Evolutionary conservation across 2,888 invertebrate species (phyloP), one percentile per base, ranked within the genome.

Genomic region (Lissocephala sabroskyi): DNA sequence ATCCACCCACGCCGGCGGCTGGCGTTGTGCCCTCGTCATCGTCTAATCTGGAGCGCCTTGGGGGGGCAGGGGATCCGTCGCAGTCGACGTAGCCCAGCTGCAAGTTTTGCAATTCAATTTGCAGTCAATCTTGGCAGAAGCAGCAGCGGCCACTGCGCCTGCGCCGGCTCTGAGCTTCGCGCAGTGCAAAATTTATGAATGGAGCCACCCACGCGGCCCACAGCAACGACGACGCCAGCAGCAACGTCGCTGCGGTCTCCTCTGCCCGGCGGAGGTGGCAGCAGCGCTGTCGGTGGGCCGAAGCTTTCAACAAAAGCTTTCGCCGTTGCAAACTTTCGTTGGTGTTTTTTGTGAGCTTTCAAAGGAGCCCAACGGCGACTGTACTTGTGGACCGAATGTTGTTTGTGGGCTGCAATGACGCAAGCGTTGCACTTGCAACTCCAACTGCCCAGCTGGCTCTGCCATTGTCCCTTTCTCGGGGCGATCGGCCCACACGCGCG

Each of bases 101-200:
- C 80, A 79, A 56, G 49, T 65, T 71, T 76, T 70, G 68, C 71
- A 70, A 74, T 71, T 74, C 67, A 76, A 73, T 79, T 80, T 74
- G 77, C 80, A 79, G 74, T 68, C 61, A 65, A 75, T 68, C 66
- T 66, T 61, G 40, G 52, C 23, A 29, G 44, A 47, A 45, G 46
- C 45, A 30, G 43, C 46, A 40, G 13, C n/a, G 13, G 41, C 18
- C 26, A 53, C 33, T 46, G 33, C 43, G n/a, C n/a, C n/a, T n/a
- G n/a, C n/a, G n/a, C n/a, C n/a, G n/a, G n/a, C n/a, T n/a, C n/a
- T n/a, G n/a, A n/a, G n/a, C n/a, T n/a, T n/a, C n/a, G n/a, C n/a
- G n/a, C n/a, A n/a, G n/a, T n/a, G 18, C 46, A 46, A 70, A 65
- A 76, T 79, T 80, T 80, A 79, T 82, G 79, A 80, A 80, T 80